Conservation (phyloP, 2,113 vertebrate genomes). For the Vicugna pacos region DNA sequence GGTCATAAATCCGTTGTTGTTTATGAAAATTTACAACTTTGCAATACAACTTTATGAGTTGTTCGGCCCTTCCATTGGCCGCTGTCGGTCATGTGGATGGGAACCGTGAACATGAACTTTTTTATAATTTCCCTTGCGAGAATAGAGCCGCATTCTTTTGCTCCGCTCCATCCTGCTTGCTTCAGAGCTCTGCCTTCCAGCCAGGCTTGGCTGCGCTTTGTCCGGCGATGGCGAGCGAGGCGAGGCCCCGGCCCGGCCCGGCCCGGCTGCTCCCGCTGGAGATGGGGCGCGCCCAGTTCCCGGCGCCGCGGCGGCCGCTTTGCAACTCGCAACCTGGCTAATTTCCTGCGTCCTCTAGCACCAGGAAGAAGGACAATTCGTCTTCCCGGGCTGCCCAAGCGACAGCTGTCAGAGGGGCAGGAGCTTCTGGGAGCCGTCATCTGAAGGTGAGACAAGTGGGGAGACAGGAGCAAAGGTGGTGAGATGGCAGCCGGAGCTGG, state of each 20-base stretch:
- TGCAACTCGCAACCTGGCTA: conserved; percentile 90
- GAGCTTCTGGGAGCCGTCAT: conserved; percentile 87
- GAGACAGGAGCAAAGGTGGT: conserved; percentile 83
- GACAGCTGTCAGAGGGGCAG: conserved; percentile 92
- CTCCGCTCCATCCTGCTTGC: conserved; percentile 92
- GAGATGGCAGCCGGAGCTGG: neutral
- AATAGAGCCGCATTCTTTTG: conserved; percentile 97
- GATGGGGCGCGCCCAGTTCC: conserved; percentile 89
- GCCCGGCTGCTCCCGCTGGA: conserved; percentile 85
- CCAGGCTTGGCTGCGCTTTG: conserved; percentile 86
- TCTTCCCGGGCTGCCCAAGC: conserved; percentile 86
- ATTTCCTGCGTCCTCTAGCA: conserved; percentile 92
- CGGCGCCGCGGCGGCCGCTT: conserved; percentile 86
- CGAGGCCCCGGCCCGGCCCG: conserved; percentile 81
- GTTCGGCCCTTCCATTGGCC: conserved; percentile 94
- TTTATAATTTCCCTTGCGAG: conserved; percentile 98
- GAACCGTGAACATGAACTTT: conserved; percentile 99
- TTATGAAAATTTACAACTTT: conserved; percentile 99
- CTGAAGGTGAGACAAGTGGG: conserved; percentile 90
- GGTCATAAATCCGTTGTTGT: conserved; percentile 99
- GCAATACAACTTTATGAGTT: conserved; percentile 99
- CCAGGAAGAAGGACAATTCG: conserved; percentile 88
- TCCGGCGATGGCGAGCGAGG: conserved; percentile 85
- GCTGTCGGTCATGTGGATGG: conserved; percentile 94
- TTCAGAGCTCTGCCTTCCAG: conserved; percentile 89